A percentile compares a stretch with the other conserved stretches of the same genome.
Conservation (phyloP, 2,113 vertebrate genomes). For the Litocranius walleri region DNA sequence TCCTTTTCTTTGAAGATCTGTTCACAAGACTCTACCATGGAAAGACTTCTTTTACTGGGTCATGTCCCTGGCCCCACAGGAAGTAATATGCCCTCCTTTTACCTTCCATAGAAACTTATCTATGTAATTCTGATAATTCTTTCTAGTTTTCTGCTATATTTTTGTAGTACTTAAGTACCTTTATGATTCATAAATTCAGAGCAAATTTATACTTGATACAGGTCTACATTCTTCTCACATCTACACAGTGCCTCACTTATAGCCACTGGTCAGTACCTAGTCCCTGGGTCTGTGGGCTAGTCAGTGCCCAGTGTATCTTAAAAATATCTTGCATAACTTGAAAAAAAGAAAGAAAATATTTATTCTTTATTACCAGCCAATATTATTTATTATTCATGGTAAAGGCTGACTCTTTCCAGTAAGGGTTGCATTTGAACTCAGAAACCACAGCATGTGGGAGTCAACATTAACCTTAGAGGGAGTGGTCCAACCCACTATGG, state of each 20-base stretch:
- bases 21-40: neutral
- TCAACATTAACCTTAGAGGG: neutral
- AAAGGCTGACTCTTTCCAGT: neutral
- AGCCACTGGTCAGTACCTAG: neutral
- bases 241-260: neutral
- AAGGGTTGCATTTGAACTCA: slow-evolving; percentile 15
- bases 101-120: neutral
- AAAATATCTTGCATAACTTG: neutral
- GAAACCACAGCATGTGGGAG: neutral
- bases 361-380: neutral
- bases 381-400: neutral
- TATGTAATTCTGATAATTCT: neutral
- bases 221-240: neutral
- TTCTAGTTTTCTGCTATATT: neutral
- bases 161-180: neutral
- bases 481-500: neutral
- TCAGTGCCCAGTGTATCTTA: neutral
- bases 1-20: neutral
- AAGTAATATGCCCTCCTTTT: neutral
- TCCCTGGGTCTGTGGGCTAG: neutral
- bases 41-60: neutral
- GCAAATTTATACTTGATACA: neutral
- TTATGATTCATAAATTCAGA: neutral
- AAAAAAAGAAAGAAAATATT: neutral
- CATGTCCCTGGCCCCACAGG: neutral